phyloP scores from a whole-genome alignment of 2,888 invertebrate genomes.

The Diarsia rubi region DNA sequence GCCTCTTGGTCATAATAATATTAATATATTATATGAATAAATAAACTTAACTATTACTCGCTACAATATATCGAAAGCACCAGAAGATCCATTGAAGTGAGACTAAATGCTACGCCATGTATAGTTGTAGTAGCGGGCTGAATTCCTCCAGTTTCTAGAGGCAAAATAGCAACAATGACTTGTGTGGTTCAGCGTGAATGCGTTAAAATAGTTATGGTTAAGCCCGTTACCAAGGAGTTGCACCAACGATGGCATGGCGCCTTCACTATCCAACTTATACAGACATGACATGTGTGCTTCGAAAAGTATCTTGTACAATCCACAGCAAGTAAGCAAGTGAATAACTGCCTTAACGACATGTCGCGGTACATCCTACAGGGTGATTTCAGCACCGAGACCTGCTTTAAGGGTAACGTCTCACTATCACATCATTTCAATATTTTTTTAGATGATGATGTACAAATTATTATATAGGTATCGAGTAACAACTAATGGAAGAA shows the following conservation, averaged over 20 bases:
- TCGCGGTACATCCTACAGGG: neutral
- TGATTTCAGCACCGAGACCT: neutral
- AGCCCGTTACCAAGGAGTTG: neutral
- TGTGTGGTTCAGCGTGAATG: neutral
- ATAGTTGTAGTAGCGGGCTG: neutral
- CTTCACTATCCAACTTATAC: neutral
- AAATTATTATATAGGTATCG: neutral
- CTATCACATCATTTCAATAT: neutral
- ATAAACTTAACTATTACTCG: neutral
- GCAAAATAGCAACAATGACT: neutral
- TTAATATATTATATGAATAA: too few relatives aligned
- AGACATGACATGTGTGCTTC: neutral
- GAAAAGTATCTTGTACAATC: neutral
- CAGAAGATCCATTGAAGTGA: neutral
- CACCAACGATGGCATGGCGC: neutral
- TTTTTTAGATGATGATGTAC: neutral
- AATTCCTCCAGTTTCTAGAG: neutral
- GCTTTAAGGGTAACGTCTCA: neutral
- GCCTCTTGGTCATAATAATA: neutral
- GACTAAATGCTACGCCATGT: neutral
- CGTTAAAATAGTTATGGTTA: too few relatives aligned
- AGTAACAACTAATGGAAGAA: neutral
- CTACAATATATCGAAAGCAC: neutral
- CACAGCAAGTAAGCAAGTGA: neutral
- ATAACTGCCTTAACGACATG: neutral